Conservation (phyloP, 2,113 vertebrate species). For the Loxodonta africana region DNA sequence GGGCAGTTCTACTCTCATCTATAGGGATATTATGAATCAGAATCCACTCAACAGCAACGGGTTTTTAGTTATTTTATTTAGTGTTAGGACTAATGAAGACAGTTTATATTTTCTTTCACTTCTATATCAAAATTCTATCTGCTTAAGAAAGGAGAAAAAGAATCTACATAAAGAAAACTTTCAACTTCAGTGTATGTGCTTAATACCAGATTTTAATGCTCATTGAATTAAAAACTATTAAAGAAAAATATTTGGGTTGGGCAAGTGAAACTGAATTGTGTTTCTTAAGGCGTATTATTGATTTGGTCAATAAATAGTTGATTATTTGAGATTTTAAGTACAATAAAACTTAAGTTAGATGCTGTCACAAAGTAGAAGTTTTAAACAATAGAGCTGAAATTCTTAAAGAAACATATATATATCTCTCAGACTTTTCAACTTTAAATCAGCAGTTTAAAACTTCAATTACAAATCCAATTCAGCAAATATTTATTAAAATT, state of each 20-base stretch:
- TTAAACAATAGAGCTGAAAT: not conserved
- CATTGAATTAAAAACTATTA: not conserved
- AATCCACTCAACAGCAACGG: too few species aligned
- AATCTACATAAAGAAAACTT: not conserved
- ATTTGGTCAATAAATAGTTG: not conserved
- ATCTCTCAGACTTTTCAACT: conserved; percentile 13
- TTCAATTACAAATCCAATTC: not conserved
- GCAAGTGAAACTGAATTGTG: not conserved
- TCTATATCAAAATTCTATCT: not conserved
- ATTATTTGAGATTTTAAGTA: not conserved
- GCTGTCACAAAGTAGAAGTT: not conserved
- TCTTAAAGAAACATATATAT: not conserved
- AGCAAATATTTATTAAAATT: not conserved
- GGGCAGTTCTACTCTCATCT: too few species aligned
- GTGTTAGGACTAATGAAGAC: too few species aligned
- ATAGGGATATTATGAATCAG: too few species aligned
- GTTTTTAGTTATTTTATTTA: not conserved
- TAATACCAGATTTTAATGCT: not conserved
- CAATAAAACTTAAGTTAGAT: not conserved
- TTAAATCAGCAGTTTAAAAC: conserved; percentile 11
- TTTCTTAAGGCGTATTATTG: too few species aligned
- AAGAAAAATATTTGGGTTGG: not conserved
- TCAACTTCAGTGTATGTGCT: not conserved
- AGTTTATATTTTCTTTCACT: not conserved
- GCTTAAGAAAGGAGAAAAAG: not conserved